These are phyloP conservation scores for Xiphydria camelus DNA, from an alignment of 2,888 invertebrate species.

Conservation along the genomic window DNA sequence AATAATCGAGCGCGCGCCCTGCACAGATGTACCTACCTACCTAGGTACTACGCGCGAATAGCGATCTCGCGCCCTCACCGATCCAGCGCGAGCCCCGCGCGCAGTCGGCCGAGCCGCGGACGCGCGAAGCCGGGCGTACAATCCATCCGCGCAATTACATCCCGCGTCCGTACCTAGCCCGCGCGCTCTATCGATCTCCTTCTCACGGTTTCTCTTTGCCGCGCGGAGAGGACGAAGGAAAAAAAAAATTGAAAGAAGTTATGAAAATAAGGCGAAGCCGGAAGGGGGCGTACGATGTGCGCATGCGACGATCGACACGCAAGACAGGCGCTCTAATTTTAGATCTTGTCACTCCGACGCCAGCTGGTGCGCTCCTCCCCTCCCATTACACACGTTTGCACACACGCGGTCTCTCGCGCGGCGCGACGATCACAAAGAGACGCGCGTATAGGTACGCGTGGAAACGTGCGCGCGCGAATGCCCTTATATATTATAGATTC, in stretches of 20 bases:
- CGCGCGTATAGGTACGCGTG: too few relatives aligned
- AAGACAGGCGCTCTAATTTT: conserved; percentile 54
- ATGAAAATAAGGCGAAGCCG: conserved; percentile 56
- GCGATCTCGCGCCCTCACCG: too few relatives aligned
- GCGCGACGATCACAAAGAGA: too few relatives aligned
- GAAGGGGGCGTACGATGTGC: conserved; percentile 55
- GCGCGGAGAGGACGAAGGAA: conserved; percentile 7
- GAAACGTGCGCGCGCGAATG: too few relatives aligned
- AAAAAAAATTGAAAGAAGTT: conserved; percentile 51
- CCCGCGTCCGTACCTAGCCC: conserved; percentile 30
- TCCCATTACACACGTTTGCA: conserved; percentile 53
- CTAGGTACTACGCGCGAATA: too few relatives aligned
- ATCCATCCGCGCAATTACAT: conserved; percentile 44
- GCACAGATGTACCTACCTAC: too few relatives aligned
- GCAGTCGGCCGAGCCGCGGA: too few relatives aligned
- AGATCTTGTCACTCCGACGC: conserved; percentile 57
- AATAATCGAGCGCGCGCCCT: too few relatives aligned
- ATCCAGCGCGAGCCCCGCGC: too few relatives aligned
- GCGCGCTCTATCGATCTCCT: conserved; percentile 23
- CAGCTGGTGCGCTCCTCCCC: conserved; percentile 53
- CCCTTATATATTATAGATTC: too few relatives aligned
- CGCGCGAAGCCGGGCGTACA: too few relatives aligned
- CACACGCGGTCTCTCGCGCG: conserved; percentile 24
- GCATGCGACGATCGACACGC: conserved; percentile 57
- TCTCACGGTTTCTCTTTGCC: conserved; percentile 49